Evolutionary conservation across 2,888 invertebrate genomes (phyloP).

Genomic region (Diploptera punctata): DNA sequence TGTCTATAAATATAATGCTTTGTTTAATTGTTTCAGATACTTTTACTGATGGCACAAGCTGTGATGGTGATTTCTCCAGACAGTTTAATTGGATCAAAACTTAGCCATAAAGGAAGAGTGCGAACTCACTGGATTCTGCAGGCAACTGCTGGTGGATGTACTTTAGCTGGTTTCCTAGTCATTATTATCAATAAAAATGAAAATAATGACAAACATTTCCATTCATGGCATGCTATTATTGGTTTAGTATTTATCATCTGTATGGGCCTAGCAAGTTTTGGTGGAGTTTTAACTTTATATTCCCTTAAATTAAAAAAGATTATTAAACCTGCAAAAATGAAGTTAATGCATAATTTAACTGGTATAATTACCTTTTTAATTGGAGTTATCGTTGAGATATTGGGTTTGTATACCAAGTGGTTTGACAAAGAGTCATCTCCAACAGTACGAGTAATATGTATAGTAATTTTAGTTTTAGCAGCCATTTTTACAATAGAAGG

Average conservation of each 20-base stretch:
- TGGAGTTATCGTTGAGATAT: slow-evolving; percentile 30
- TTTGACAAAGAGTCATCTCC: slow-evolving; percentile 22
- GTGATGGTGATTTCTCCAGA: slow-evolving; percentile 39
- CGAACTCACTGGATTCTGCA: slow-evolving; percentile 39
- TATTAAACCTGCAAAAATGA: slow-evolving; percentile 37
- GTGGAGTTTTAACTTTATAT: slow-evolving; percentile 37
- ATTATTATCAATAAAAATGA: slow-evolving; percentile 40
- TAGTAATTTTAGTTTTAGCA: slow-evolving; percentile 31
- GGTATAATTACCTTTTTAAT: slow-evolving; percentile 39
- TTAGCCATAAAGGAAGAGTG: slow-evolving; percentile 33
- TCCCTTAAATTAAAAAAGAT: slow-evolving; percentile 28
- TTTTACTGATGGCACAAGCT: slow-evolving; percentile 38
- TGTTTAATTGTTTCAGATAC: slow-evolving; percentile 37
- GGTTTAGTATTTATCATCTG: slow-evolving; percentile 34
- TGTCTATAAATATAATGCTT: no score
- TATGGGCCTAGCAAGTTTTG: slow-evolving; percentile 35
- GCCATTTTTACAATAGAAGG: slow-evolving; percentile 37
- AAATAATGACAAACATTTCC: slow-evolving; percentile 36
- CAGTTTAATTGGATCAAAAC: slow-evolving; percentile 28
- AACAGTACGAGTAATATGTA: slow-evolving; percentile 36
- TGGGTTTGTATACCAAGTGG: slow-evolving; percentile 37
- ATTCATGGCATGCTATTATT: slow-evolving; percentile 35
- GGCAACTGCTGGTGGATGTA: slow-evolving; percentile 35
- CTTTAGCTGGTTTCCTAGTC: slow-evolving; percentile 37
- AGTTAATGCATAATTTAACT: slow-evolving; percentile 35